Evolutionary conservation across 1,140 invertebrate genomes (phyloP), one percentile per base, ranked within the genome.

Genomic region (Trypoxylus dichotomus): DNA sequence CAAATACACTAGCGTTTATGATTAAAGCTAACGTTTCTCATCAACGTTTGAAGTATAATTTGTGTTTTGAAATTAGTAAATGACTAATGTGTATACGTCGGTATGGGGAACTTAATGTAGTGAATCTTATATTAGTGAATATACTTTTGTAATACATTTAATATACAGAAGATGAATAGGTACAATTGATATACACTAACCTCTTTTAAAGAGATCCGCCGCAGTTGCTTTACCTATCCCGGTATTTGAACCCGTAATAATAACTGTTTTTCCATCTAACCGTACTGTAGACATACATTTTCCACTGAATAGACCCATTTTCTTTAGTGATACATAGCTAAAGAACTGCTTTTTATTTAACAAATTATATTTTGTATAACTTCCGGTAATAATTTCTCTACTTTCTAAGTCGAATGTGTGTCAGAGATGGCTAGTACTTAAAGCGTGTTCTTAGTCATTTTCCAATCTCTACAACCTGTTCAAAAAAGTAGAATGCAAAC

Each of bases 201-300:
- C 93, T 86, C 94, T 87, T 82, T 89, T 90, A 41, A 93, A 94
- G 80, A 96, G 88, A 84, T 95, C 93, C 73, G 90, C 83, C 0
- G 91, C 95, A 13, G 95, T 95, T 85, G 94, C 93, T 87, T 95
- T 96, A 8, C 97, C 97, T 80, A 98, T 97, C 10, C 97, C 97
- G 25, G 93, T 92, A 84, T 97, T 98, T 43, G 93, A 93, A n/a
- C 96, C 96, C 1, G 95, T 96, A 76, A 97, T 89, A 27, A 97
- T 87, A 3, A 92, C 92, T 1, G 93, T 94, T 87, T 95, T 95
- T 1, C 93, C 93, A 73, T 91, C 88, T n/a, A 93, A 86, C 54
- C 91, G 88, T 10, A 84, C 88, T 32, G 86, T 88, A 77, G 90
- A 92, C 7, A 84, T 85, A 82, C 91, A 93, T 72, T 84, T 88